phyloP scores from a whole-genome alignment of 1,140 invertebrate genomes.

The Phymastichus coffea region DNA sequence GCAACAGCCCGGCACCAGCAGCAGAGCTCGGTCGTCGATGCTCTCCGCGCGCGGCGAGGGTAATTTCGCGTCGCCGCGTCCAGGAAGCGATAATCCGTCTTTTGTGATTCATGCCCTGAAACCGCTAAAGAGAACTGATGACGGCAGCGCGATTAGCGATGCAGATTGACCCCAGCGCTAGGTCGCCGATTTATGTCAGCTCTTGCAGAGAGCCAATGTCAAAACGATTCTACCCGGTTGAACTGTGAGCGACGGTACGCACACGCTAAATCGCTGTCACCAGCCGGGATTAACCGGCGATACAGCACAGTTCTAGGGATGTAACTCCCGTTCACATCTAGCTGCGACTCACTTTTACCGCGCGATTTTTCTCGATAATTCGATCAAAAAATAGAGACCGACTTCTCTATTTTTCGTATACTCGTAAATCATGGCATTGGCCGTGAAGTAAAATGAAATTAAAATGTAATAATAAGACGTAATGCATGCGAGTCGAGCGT shows the following conservation, averaged over 20 bases:
- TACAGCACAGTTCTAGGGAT: neutral
- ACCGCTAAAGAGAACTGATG: neutral
- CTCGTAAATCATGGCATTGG: no score
- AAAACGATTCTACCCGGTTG: conserved; percentile 26
- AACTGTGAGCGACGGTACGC: no score
- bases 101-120: neutral
- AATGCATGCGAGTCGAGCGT: no score
- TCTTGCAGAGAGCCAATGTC: conserved; percentile 1
- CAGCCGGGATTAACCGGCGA: neutral
- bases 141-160: conserved; percentile 16
- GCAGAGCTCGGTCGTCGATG: neutral
- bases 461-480: no score
- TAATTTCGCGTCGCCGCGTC: neutral
- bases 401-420: no score
- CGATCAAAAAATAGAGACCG: no score
- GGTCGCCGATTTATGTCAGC: conserved; percentile 13
- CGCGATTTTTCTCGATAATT: no score
- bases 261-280: no score
- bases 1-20: no score
- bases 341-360: no score
- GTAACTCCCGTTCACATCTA: no score
- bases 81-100: conserved; percentile 9
- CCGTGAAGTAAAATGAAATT: no score
- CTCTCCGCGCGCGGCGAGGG: neutral
- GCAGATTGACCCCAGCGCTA: conserved; percentile 6